Conservation (phyloP, 2,888 invertebrate genomes). For the Machimus atricapillus region DNA sequence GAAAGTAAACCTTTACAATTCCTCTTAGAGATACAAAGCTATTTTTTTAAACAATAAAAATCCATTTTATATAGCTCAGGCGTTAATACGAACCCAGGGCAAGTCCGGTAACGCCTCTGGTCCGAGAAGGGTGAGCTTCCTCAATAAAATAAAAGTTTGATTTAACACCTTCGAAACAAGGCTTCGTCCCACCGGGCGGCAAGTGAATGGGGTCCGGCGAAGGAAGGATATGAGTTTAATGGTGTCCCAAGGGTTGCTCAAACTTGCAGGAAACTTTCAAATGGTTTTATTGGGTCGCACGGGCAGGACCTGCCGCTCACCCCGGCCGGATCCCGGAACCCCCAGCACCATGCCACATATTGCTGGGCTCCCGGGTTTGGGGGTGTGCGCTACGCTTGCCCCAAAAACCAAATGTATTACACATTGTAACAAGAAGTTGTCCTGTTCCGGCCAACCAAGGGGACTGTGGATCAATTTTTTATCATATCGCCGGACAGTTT, state of each 20-base stretch:
- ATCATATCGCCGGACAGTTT: conserved; percentile 22
- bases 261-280: conserved; percentile 25
- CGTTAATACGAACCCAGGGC: not conserved
- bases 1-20: not conserved
- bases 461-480: conserved; percentile 38
- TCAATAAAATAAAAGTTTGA: conserved; percentile 24
- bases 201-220: not conserved
- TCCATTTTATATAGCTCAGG: not conserved
- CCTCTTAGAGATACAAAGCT: not conserved
- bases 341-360: not conserved
- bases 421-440: conserved; percentile 35
- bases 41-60: not conserved
- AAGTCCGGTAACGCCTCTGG: not conserved
- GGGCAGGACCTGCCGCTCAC: not conserved
- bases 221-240: conserved; percentile 14
- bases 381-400: not conserved
- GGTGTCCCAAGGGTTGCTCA: conserved; percentile 38
- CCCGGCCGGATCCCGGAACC: not conserved
- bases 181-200: not conserved
- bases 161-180: not conserved
- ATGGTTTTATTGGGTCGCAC: not conserved
- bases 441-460: conserved; percentile 3
- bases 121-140: not conserved
- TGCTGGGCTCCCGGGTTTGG: no score
- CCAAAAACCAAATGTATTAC: conserved; percentile 11